Base-by-base conservation (phyloP, 1,140 invertebrate genomes). In the Aricia agestis region DNA sequence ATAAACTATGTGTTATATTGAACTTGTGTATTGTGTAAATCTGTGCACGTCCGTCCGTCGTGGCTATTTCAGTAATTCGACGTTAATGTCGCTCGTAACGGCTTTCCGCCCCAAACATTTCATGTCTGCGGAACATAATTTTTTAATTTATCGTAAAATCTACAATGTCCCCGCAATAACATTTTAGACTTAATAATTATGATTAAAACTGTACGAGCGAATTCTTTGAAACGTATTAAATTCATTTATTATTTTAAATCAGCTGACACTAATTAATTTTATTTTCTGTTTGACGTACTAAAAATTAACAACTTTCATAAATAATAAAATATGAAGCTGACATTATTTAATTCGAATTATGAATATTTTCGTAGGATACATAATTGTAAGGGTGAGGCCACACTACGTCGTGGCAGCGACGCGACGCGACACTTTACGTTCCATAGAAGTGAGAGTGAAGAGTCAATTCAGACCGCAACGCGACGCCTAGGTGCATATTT, bases 91-190 rank as follows among this genome's bases (percentile, higher is more conserved):
- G 59, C 7, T 31, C 7, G n/a, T 45, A 41, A 45, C 66, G 36
- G 36, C 18, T 45, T 45, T 10, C 42, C 66, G n/a, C 36, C n/a
- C 32, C 41, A 52, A 18, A 45, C 66, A 41, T 67, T 67, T 67
- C 66, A 67, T 67, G 66, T 45, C 66, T 45, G 36, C 15, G 36
- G 41, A 67, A 67, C 66, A 67, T 67, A 67, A 52, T 45, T 45
- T 67, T 67, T 67, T 45, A 67, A 67, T 67, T 67, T 45, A 67
- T 45, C 66, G 41, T 67, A 41, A 67, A 45, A 67, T 42, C 42
- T 45, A 18, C 17, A 45, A 67, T 19, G 66, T 6, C 36, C 45
- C 45, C 11, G 45, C 45, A 52, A 52, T 52, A 52, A 52, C 59
- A 66, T 19, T 66, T 66, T 66, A 32, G 25, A 25, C 19, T 36